Conservation (phyloP, 2,797 vertebrate species). For the Gymnothorax reevesii region DNA sequence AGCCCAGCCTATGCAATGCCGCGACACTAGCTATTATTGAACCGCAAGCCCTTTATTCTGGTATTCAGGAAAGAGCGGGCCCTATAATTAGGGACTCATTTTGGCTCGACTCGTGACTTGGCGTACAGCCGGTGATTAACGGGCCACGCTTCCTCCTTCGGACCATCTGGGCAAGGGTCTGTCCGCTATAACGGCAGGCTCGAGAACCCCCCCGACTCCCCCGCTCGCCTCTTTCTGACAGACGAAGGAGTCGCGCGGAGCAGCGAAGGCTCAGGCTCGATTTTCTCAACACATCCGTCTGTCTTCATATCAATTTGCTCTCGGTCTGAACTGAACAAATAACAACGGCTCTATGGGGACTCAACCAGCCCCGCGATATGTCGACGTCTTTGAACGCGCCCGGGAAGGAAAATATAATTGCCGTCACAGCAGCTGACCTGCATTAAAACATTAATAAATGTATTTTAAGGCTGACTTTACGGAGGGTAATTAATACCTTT, state of each 20-base stretch:
- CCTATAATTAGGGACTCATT: conserved; percentile 40
- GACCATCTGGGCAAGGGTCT: conserved; percentile 48
- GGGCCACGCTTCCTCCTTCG: conserved; percentile 38
- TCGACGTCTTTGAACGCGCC: neutral
- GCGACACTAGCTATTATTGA: conserved; percentile 29
- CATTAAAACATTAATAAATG: conserved; percentile 47
- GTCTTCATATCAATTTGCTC: neutral
- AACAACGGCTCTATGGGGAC: neutral
- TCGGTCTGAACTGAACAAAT: neutral
- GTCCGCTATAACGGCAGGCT: conserved; percentile 28
- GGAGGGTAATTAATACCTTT: conserved; percentile 64
- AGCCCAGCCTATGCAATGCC: neutral
- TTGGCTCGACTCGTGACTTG: conserved; percentile 32
- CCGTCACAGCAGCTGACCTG: neutral
- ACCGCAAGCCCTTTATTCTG: conserved; percentile 34
- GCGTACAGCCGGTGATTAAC: conserved; percentile 44
- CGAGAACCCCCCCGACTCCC: conserved; percentile 20
- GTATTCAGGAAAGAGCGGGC: conserved; percentile 34
- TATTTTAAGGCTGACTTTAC: conserved; percentile 63
- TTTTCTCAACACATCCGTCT: neutral
- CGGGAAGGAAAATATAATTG: conserved; percentile 9
- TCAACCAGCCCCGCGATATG: neutral
- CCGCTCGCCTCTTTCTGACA: conserved; percentile 7
- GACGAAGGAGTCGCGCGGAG: neutral
- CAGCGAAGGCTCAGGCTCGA: neutral